Evolutionary conservation across 2,888 invertebrate species (phyloP), one percentile per base, ranked within the genome.

Genomic region (Caprella mutica): DNA sequence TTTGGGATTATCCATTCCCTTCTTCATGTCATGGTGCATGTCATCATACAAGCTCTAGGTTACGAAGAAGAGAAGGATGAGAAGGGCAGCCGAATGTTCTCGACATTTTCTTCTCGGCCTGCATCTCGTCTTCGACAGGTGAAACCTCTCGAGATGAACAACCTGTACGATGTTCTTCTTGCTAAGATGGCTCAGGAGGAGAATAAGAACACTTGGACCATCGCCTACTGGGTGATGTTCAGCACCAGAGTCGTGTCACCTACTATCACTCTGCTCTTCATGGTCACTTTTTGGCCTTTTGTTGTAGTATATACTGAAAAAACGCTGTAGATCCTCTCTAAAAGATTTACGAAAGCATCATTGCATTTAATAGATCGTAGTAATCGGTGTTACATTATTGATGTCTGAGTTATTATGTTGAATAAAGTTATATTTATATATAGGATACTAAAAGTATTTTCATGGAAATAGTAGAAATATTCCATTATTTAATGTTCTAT

Each of bases 201-300:
- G 14, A 35, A 58, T 33, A 23, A 30, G n/a, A 51, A 52, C 24
- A 26, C 52, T 12, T 63, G 59, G 59, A 57, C 63, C 5, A 52
- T 52, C 21, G 38, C 44, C 26, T 63, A 63, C 55, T 63, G 63
- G 63, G 58, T 63, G 42, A 52, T 52, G 17, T 59, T 63, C 39
- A 59, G 59, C 29, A 44, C 59, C 19, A 35, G 59, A 17, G 53
- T 63, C 17, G 63, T 63, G 30, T 63, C 63, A 2, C 63, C 63
- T 2, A 26, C 33, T 29, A 46, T 63, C 17, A 38, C 58, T 21
- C 9, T 59, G 8, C 40, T 63, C 23, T 63, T 63, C 54, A 63
- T 59, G 39, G 26, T 55, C 27, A 4, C 52, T 5, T 63, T 52
- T 38, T 63, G 63, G 63, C 63, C 63, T 12, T 63, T 59, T 29